Evolutionary conservation across 2,113 vertebrate genomes (phyloP).

Genomic region (Laterallus jamaicensis): DNA sequence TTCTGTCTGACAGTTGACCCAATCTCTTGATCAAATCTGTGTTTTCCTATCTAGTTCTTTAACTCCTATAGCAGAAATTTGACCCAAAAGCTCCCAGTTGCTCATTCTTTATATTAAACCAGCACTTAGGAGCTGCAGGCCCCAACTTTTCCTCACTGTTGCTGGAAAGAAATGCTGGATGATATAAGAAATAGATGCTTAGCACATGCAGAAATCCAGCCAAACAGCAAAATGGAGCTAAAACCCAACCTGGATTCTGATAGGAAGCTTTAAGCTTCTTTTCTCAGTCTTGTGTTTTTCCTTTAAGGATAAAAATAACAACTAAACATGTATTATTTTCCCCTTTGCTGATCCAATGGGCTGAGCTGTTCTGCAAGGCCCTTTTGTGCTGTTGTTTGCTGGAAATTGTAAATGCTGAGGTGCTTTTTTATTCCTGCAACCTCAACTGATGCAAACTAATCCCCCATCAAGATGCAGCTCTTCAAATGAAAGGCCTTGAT

Average conservation of each 20-base stretch:
- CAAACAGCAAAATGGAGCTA: not conserved
- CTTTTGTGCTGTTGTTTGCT: not conserved
- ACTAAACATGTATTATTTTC: not conserved
- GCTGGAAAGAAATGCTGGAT: not conserved
- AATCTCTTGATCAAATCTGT: not conserved
- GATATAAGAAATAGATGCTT: not conserved
- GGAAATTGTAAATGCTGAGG: not conserved
- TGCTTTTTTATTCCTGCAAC: not conserved
- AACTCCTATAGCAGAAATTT: not conserved
- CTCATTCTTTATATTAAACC: not conserved
- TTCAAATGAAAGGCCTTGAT: conserved; percentile 7
- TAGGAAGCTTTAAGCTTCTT: not conserved
- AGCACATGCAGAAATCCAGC: not conserved
- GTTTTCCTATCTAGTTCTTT: not conserved
- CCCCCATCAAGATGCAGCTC: conserved; percentile 17
- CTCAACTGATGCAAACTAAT: conserved; percentile 20
- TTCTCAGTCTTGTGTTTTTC: not conserved
- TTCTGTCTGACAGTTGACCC: not conserved
- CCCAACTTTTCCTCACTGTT: not conserved
- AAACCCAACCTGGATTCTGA: not conserved
- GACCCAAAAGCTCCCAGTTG: not conserved
- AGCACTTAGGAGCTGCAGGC: not conserved
- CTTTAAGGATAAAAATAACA: not conserved
- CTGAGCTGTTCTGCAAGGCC: not conserved
- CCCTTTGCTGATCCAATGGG: not conserved